Base-by-base conservation (phyloP, 1,140 invertebrate species). In the Sminthurides bifidus region DNA sequence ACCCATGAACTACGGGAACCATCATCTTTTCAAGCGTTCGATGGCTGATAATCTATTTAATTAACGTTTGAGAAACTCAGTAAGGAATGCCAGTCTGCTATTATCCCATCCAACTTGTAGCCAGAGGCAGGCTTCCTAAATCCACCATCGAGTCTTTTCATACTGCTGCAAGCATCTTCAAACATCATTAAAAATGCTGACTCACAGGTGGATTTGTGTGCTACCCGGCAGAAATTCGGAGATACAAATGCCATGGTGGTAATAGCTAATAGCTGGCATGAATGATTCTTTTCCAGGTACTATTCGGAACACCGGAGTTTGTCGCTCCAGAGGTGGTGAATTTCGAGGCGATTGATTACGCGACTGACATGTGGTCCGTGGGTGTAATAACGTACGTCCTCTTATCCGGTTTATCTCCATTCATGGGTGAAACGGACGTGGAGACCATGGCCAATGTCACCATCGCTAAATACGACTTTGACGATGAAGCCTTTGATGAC, bases 391-490 rank as follows among this genome's bases (percentile, higher is more conserved):
- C 76, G 0, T 80, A 80, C 58, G 78, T 80, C 0, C 71, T 80
- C 55, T 75, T 98, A 64, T 97, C 92, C 15, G 94, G 94, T 29
- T 74, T 98, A 35, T 97, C 93, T 24, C 94, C 94, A 17, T 98
- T 98, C 73, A 93, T 97, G 88, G 94, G 93, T 8, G 90, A 95
- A 67, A 92, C 83, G 48, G 93, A 98, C 70, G 80, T 90, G 56
- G 90, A 97, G 73, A 98, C 94, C 12, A 93, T 94, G 88, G 87
- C 88, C 1, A 96, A 95, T 70, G 91, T 96, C 1, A 94, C 91
- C 2, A 82, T 92, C 64, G 88, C 87, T 15, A 89, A 92, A 69
- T 95, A 91, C 66, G 92, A 95, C 70, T 95, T 92, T 70, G 90
- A 94, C 63, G 89, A 95, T 69, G 90, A 93, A 70, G 84, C 85